Evolutionary conservation across 1,140 invertebrate species (phyloP), one percentile per base, ranked within the genome.

Genomic region (Scaptomyza hsui): DNA sequence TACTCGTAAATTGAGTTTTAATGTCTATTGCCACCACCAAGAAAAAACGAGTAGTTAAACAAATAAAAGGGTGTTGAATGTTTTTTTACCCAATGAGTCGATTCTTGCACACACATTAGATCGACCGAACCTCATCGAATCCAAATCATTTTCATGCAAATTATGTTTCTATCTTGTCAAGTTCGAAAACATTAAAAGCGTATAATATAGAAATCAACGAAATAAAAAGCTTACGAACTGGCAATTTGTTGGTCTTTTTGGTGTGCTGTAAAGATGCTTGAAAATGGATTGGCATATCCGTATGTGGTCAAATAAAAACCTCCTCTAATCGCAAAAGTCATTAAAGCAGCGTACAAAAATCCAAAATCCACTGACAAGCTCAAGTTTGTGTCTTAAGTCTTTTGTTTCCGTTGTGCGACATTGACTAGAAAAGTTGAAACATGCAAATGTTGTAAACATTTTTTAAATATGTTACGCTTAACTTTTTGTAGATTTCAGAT

Each of bases 1-100:
- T 85, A 61, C 47, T 60, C 61, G 71, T 77, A 86, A 85, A 85
- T 85, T 80, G 81, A 86, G 73, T 85, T 85, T 85, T 85, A 81
- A 86, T 85, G 81, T 85, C 76, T 56, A 80, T 72, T 68, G 67
- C 41, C 61, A 47, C 35, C 2, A 52, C 7, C 6, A 29, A 0
- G 7, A 55, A 71, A 48, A 63, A 59, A 21, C 10, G 18, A 68
- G 10, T 41, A 72, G 39, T 18, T 10, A 18, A 64, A 32, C 39
- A 19, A 49, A 39, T 42, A 56, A 65, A 67, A 77, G 42, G 42
- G 52, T 44, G 41, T 29, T 65, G 78, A 80, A 72, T 67, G 26
- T 61, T 82, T 63, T 78, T 75, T 4, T 26, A 3, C 32, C 13
- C 52, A 61, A 75, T 80, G 61, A 63, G 21, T 13, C 18, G 62